Evolutionary conservation across 1,140 invertebrate species (phyloP).

Genomic region (Drosophila rhopaloa): DNA sequence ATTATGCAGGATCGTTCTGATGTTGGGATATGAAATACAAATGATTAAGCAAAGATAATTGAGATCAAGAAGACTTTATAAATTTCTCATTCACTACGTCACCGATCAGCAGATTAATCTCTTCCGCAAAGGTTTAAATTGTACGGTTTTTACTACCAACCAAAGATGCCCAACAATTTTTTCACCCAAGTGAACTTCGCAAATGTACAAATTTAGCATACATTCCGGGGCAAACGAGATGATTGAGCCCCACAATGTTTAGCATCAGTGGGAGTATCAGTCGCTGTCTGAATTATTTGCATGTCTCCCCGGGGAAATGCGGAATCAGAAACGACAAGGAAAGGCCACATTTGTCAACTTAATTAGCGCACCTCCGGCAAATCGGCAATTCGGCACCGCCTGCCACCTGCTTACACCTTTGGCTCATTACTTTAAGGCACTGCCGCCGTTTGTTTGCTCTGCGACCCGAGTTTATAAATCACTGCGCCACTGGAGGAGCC

Average conservation of each 20-base stretch:
- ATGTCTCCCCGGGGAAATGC: slow-evolving; percentile 28
- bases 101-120: no score
- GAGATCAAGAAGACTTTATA: no score
- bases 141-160: no score
- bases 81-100: no score
- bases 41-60: no score
- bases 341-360: slow-evolving; percentile 73
- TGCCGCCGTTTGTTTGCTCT: slow-evolving; percentile 48
- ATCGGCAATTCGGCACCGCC: slow-evolving; percentile 1
- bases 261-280: slow-evolving; percentile 31
- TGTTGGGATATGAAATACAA: no score
- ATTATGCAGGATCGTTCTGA: no score
- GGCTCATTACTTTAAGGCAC: slow-evolving; percentile 65
- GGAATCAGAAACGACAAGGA: slow-evolving; percentile 31
- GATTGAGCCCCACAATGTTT: slow-evolving; percentile 49
- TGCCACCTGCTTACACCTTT: slow-evolving; percentile 69
- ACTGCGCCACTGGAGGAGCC: slow-evolving; percentile 20
- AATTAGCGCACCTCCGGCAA: slow-evolving; percentile 53
- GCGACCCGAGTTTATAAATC: slow-evolving; percentile 42
- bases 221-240: slow-evolving; percentile 22
- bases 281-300: slow-evolving; percentile 49
- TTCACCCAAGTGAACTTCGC: background rate
- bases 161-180: no score
- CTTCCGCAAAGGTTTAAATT: no score
- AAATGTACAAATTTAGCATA: background rate